A percentile compares a stretch with the other conserved stretches of the same genome.
Evolutionary conservation across 2,113 vertebrate species (phyloP).

Genomic region (Menura novaehollandiae): DNA sequence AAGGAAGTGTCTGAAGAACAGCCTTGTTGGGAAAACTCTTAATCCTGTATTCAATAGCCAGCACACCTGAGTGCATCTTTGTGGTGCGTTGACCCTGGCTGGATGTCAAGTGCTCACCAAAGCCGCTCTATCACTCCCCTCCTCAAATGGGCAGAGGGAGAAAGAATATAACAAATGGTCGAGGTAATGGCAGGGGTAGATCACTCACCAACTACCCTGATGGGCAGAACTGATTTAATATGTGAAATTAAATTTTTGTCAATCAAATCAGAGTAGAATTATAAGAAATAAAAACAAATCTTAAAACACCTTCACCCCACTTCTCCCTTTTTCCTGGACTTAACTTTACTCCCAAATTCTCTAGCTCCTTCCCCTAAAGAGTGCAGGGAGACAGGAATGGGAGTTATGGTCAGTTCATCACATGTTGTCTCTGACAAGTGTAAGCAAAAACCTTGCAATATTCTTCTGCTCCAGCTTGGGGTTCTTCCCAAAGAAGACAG

Average conservation of each 20-base stretch:
- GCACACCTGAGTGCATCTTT: background rate
- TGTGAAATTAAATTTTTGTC: background rate
- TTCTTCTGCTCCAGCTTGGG: background rate
- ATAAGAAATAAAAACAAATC: background rate
- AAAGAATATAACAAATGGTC: background rate
- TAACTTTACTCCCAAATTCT: background rate
- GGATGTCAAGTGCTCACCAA: background rate
- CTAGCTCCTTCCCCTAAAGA: background rate
- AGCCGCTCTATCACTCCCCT: rapidly evolving
- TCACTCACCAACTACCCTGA: background rate
- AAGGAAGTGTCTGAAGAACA: background rate
- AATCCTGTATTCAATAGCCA: background rate
- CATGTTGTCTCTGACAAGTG: background rate
- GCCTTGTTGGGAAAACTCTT: background rate
- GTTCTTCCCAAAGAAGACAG: background rate
- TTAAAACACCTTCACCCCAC: background rate
- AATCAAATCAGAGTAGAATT: background rate
- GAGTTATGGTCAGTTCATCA: background rate
- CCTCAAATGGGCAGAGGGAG: background rate
- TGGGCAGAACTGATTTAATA: background rate
- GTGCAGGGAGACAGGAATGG: rapidly evolving
- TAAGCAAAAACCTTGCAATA: background rate
- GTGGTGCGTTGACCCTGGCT: background rate
- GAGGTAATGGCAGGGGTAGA: background rate
- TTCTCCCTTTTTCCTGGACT: background rate